Base-by-base conservation (phyloP, 2,113 vertebrate genomes). In the Nycticryphes semicollaris region DNA sequence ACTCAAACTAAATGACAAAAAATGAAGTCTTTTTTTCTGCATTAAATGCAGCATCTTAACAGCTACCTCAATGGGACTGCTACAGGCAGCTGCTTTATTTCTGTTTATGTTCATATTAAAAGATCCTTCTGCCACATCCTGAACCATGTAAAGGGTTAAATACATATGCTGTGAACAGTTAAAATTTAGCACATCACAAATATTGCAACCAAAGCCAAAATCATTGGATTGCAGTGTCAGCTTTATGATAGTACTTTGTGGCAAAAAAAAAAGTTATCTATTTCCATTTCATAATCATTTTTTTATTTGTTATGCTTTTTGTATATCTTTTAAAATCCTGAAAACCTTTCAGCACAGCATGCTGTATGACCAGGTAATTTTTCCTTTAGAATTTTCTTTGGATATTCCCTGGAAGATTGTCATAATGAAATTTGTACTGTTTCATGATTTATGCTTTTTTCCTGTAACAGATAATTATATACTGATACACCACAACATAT, bases 281-380 rank as follows among this genome's bases (percentile, higher is more conserved):
- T 96, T 96, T 94, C 54, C 62, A 82, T 86, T 94, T 92, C 92
- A 83, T 87, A 92, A 82, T 25, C 50, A 66, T 62, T 82, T 95
- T 93, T 91, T 84, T 51, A 86, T 82, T 96, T 91, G 31, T 76
- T 72, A 31, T 84, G 39, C 8, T 73, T 90, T 89, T 79, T 54
- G 23, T 81, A 27, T 35, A 18, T 25, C 53, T 92, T 94, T 67
- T 89, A 77, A 94, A 92, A 74, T 82, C 69, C 62, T 92, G 86
- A 64, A 92, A 76, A 62, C 33, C 57, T 94, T 91, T 89, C 74
- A 92, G 81, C 89, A 41, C 81, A 91, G 84, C 63, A 77, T 84
- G 75, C 25, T 76, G 16, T 41, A 83, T 79, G 84, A 73, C 41
- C 25, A 90, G 57, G 60, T 48, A 84, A 16, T 35, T 92, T 91